Conservation (phyloP, 2,113 vertebrate genomes). For the Toxotes jaculatrix region DNA sequence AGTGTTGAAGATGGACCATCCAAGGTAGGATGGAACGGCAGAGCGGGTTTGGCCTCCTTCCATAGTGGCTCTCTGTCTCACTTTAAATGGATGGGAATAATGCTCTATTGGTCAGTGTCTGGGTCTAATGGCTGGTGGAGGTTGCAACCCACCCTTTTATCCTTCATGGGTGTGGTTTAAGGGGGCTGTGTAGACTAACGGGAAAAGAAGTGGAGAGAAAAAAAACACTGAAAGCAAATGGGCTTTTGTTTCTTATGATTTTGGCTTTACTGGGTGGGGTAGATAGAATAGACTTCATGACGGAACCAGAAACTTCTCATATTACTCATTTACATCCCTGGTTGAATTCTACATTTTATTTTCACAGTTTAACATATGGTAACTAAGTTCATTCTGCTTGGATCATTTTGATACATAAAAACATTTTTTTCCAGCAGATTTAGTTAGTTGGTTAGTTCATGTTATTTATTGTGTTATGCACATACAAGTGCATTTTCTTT, state of each 20-base stretch:
- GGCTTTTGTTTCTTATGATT: not conserved
- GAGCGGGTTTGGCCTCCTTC: conserved; percentile 42
- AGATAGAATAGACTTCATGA: not conserved
- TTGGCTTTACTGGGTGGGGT: not conserved
- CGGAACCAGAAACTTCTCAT: not conserved
- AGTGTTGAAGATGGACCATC: conserved; percentile 76
- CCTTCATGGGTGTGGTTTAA: conserved; percentile 38
- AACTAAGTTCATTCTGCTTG: too few relatives aligned
- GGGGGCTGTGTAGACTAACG: not conserved
- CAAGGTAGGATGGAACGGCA: conserved; percentile 55
- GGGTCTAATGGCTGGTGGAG: not conserved
- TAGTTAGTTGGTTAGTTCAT: not conserved
- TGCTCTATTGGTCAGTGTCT: not conserved
- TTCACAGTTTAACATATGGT: too few relatives aligned
- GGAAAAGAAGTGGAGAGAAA: not conserved
- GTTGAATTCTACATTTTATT: too few relatives aligned
- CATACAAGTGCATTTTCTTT: not conserved
- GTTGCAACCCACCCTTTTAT: conserved; percentile 7
- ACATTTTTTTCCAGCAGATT: not conserved
- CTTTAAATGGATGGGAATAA: not conserved
- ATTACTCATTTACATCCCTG: too few relatives aligned
- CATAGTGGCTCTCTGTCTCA: conserved; percentile 45
- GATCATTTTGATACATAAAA: not conserved
- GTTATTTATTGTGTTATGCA: too few relatives aligned
- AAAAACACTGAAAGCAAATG: not conserved